Percentiles rank a stretch among this genome's conserved stretches.
These are phyloP conservation scores for Scolopax rusticola DNA, from an alignment of 2,797 vertebrate genomes.

Conservation along the genomic window DNA sequence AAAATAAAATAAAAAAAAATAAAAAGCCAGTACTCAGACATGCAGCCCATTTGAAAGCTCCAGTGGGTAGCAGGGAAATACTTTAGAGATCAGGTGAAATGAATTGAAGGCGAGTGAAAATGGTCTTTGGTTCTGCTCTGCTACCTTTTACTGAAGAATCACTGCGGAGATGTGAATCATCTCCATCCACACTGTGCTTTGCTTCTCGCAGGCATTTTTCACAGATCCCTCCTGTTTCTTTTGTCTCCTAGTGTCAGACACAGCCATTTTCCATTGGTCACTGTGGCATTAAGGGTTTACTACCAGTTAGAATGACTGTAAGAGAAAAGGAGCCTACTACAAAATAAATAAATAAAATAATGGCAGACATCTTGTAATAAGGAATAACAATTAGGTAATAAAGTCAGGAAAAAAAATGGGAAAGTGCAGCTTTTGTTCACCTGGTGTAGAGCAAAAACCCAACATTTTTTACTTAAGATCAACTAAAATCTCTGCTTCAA, in stretches of 20 bases:
- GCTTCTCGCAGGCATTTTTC: conserved; percentile 58
- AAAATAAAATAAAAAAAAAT: not conserved
- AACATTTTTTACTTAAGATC: conserved; percentile 8
- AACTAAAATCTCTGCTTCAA: conserved; percentile 23
- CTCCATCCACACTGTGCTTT: conserved; percentile 49
- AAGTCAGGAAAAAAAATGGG: not conserved
- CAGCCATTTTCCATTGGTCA: conserved; percentile 52
- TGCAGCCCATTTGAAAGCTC: conserved; percentile 55
- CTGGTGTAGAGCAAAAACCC: not conserved
- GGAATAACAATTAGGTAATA: conserved; percentile 21
- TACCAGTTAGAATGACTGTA: not conserved
- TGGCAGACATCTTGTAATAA: not conserved
- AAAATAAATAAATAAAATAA: conserved; percentile 4
- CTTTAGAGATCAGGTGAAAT: conserved; percentile 70
- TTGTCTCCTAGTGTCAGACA: conserved; percentile 59
- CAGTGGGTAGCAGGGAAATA: conserved; percentile 55
- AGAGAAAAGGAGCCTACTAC: not conserved
- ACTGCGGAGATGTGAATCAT: conserved; percentile 72
- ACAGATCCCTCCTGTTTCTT: conserved; percentile 66
- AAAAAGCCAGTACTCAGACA: not conserved
- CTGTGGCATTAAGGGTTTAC: conserved; percentile 56
- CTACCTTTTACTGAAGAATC: conserved; percentile 77
- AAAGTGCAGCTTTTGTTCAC: conserved; percentile 24
- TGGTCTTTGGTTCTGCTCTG: conserved; percentile 72
- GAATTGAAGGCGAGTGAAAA: conserved; percentile 70